A percentile compares a stretch with the other conserved stretches of the same genome.
Evolutionary conservation across 1,140 invertebrate genomes (phyloP).

Genomic region (Stegodyphus mimosarum): DNA sequence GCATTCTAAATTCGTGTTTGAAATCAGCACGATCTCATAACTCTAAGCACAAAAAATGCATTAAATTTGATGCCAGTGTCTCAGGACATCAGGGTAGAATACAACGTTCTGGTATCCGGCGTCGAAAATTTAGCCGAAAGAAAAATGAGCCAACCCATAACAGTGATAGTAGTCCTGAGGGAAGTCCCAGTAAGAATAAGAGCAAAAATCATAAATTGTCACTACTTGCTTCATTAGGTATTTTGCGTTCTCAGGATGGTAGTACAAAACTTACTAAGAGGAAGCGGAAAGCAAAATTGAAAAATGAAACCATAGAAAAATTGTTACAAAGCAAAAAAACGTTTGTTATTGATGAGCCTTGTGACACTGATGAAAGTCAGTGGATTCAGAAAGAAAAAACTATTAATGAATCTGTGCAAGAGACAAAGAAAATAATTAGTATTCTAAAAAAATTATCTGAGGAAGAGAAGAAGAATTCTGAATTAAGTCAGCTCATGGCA

Average conservation of each 20-base stretch:
- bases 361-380: constrained; percentile 10
- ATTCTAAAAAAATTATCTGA: constrained; percentile 42
- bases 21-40: constrained; percentile 18
- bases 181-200: constrained; percentile 43
- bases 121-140: constrained; percentile 35
- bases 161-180: constrained; percentile 51
- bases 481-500: constrained; percentile 45
- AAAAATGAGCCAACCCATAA: not conserved
- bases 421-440: constrained; percentile 43
- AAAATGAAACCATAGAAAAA: constrained; percentile 48
- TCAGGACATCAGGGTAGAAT: constrained; percentile 9
- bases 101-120: not conserved
- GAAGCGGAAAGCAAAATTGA: constrained; percentile 44
- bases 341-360: constrained; percentile 52
- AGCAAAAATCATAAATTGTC: constrained; percentile 22
- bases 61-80: constrained; percentile 52
- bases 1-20: constrained; percentile 49
- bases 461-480: constrained; percentile 48
- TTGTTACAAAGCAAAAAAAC: constrained; percentile 39
- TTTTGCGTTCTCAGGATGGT: constrained; percentile 6
- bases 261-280: constrained; percentile 15
- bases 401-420: constrained; percentile 24
- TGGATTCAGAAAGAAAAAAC: constrained; percentile 27
- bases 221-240: constrained; percentile 9
- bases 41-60: constrained; percentile 34